These are phyloP conservation scores for Brachionus angularis DNA, from an alignment of 1,140 invertebrate species.

Conservation along the genomic window DNA sequence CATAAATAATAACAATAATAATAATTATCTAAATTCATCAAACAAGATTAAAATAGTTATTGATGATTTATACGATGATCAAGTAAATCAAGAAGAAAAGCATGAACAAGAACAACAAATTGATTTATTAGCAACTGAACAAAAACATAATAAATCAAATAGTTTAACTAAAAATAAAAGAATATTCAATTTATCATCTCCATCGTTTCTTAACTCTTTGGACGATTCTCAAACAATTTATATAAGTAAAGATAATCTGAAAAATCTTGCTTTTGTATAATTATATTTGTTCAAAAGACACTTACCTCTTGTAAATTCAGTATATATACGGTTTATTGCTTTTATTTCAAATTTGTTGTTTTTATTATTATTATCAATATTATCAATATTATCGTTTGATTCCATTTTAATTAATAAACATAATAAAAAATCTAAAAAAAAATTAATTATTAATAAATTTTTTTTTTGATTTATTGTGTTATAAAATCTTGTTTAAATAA, in stretches of 20 bases:
- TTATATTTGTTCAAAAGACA: neutral
- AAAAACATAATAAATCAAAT: neutral
- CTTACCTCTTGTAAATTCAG: conserved; percentile 17
- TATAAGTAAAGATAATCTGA: neutral
- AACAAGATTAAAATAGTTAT: too few relatives aligned
- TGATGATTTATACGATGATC: too few relatives aligned
- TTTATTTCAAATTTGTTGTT: conserved; percentile 16
- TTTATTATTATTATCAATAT: too few relatives aligned
- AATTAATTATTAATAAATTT: neutral
- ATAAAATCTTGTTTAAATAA: neutral
- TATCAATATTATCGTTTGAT: too few relatives aligned
- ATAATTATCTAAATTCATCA: too few relatives aligned
- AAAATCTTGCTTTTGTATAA: conserved; percentile 22
- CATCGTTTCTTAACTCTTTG: conserved; percentile 22
- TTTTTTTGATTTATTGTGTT: neutral
- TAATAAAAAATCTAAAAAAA: conserved; percentile 3
- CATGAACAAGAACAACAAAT: too few relatives aligned
- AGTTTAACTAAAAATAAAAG: neutral
- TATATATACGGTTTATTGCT: conserved; percentile 20
- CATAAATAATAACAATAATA: too few relatives aligned
- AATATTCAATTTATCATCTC: conserved; percentile 21
- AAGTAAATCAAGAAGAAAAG: too few relatives aligned
- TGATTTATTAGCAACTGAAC: too few relatives aligned
- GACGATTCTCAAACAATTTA: too few relatives aligned
- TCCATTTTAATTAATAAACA: too few relatives aligned